Percentiles rank a stretch among this genome's conserved stretches.
Evolutionary conservation across 2,113 vertebrate genomes (phyloP).

Genomic region (Danionella cerebrum): DNA sequence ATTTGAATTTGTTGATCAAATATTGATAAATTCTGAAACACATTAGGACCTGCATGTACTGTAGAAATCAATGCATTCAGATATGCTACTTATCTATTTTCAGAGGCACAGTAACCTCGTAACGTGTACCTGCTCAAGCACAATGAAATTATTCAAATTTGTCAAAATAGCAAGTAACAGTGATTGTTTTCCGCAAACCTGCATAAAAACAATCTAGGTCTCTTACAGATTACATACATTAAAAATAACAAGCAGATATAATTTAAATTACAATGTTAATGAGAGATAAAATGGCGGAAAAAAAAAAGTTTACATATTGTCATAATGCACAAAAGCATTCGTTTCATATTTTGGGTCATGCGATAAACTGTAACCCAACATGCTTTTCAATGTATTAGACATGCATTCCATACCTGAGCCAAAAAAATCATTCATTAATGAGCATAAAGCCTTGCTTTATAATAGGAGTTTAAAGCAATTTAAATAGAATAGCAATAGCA

Average conservation of each 20-base stretch:
- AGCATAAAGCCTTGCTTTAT: slow-evolving; percentile 27
- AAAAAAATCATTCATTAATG: slow-evolving; percentile 26
- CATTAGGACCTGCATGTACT: slow-evolving; percentile 22
- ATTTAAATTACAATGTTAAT: slow-evolving; percentile 19
- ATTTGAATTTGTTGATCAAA: slow-evolving; percentile 29
- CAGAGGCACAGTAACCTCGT: slow-evolving; percentile 10
- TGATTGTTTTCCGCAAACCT: slow-evolving; percentile 41
- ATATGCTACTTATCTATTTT: not conserved
- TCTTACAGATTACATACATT: slow-evolving; percentile 7
- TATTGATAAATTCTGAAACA: slow-evolving; percentile 31
- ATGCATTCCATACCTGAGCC: slow-evolving; percentile 45
- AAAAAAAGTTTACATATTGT: slow-evolving; percentile 18
- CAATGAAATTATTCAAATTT: slow-evolving; percentile 15
- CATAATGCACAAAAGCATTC: slow-evolving; percentile 39
- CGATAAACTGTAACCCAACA: slow-evolving; percentile 40
- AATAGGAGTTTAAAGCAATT: slow-evolving; percentile 25
- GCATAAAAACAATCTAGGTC: slow-evolving; percentile 31
- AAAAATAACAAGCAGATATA: slow-evolving; percentile 7
- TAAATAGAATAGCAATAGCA: slow-evolving; percentile 16
- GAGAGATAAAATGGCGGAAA: slow-evolving; percentile 12
- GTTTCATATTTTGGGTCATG: slow-evolving; percentile 35
- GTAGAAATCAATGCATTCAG: slow-evolving; percentile 12
- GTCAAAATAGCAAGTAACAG: slow-evolving; percentile 25
- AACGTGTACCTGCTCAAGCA: slow-evolving; percentile 25
- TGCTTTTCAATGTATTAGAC: slow-evolving; percentile 39